Evolutionary conservation across 2,113 vertebrate species (phyloP), one percentile per base, ranked within the genome.

Genomic region (Dermatemys mawii): DNA sequence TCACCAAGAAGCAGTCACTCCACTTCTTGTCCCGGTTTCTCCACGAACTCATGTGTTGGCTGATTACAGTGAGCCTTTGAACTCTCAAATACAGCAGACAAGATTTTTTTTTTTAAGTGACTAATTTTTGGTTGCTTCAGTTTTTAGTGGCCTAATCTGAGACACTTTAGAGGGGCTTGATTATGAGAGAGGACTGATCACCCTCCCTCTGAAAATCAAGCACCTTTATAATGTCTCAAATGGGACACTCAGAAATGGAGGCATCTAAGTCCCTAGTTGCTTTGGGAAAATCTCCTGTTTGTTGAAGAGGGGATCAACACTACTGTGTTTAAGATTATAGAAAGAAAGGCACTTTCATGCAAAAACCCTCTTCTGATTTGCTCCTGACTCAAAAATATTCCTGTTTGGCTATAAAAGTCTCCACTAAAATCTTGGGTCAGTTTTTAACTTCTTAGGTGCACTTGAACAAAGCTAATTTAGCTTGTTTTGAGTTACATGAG

Each of bases 31-130:
- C 53, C 38, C 41, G 0, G 49, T 0, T 38, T 50, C 84, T 94
- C 88, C 88, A 90, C 57, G 86, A 82, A 57, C 63, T 38, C n/a
- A 85, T 82, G 81, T 78, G 93, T 75, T 5, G 44, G 35, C 84
- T 35, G 35, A 49, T 27, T 0, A 2, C 79, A 46, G 73, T 27
- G 27, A 14, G 51, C 79, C 10, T n/a, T 53, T 53, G n/a, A 26
- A 54, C n/a, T 53, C 35, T 35, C 78, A 16, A 12, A 26, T 50
- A 53, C 21, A 38, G 19, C 22, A 5, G 32, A 12, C 51, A 38
- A 22, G n/a, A 21, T 14, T 54, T 53, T 38, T 32, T n/a, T n/a
- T 38, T 51, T 38, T 14, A 16, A 41, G n/a, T 55, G n/a, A 41
- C 79, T 16, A 24, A 41, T 41, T 27, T 24, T 27, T 38, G 9